These are phyloP conservation scores for Myocastor coypus DNA, from an alignment of 2,113 vertebrate genomes.

Conservation along the genomic window DNA sequence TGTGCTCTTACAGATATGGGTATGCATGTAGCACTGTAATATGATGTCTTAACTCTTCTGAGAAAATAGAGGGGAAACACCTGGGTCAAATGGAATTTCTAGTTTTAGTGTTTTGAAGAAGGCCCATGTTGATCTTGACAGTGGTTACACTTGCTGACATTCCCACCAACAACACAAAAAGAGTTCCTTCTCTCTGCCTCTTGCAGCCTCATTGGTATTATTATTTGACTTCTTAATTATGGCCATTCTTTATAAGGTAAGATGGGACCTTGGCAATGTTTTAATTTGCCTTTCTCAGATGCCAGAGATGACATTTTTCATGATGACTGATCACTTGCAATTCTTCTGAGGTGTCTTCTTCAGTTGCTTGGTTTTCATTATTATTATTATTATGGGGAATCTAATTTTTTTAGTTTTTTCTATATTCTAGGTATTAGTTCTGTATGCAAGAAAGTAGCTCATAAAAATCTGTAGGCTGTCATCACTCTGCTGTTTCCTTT, in stretches of 20 bases:
- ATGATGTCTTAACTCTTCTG: neutral
- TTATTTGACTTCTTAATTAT: neutral
- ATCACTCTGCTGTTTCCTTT: neutral
- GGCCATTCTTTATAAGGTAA: neutral
- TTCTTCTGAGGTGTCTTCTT: neutral
- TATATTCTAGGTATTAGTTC: neutral
- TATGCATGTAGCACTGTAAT: neutral
- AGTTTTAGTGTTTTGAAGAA: neutral
- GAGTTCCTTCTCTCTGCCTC: neutral
- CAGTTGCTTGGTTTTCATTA: neutral
- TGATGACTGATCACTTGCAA: neutral
- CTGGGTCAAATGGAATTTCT: neutral
- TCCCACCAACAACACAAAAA: neutral
- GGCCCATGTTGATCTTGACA: neutral
- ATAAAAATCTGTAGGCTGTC: neutral
- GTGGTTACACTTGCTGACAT: neutral
- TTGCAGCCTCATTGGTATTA: neutral
- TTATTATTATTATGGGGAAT: neutral
- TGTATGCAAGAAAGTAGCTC: neutral
- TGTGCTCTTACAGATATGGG: neutral
- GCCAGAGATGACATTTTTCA: neutral
- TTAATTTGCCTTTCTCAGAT: neutral
- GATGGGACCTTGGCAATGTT: neutral
- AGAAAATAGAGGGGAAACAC: neutral
- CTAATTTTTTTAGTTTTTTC: neutral